Base-by-base conservation (phyloP, 2,113 vertebrate species). In the Corvus cornix region DNA sequence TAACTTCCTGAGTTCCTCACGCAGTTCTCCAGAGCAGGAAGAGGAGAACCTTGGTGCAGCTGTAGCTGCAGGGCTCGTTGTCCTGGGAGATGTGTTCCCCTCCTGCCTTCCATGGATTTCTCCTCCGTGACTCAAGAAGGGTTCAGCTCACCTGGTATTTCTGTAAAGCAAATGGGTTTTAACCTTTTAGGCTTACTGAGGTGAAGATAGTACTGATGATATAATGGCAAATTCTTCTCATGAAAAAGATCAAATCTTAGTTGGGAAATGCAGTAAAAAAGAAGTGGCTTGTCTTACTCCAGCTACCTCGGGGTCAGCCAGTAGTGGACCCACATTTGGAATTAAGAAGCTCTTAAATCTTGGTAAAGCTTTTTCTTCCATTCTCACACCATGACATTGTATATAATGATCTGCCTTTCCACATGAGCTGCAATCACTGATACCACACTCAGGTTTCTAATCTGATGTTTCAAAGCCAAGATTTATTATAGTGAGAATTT, bases 61-160 rank as follows among this genome's bases (percentile, higher is more conserved):
- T 64, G 20, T 28, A 44, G 16, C 35, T 55, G 49, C 2, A 3
- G 7, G n/a, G 11, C 22, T 51, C 2, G 0, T 11, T 59, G 17
- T 78, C 11, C 21, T 6, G 5, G 33, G 52, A 84, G 37, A 35
- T 53, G 13, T 0, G 0, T 51, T 81, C 26, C 13, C 12, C 26
- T 68, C 33, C 48, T 46, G 23, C 6, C 4, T 88, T 75, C 53
- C 27, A 31, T 2, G 3, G 49, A 66, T 90, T 95, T 83, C 62
- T 39, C 16, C 15, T 63, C 21, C 80, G 53, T 53, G 49, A 19
- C 26, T 80, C 46, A 21, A 62, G 1, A 83, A 90, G 18, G 7
- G 11, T 46, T 88, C 76, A 49, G 5, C 9, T 44, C 60, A 22
- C 31, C 17, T 52, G 72, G 2, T 51, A 58, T 24, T 85, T 74